A percentile compares a stretch with the other conserved stretches of the same genome.
Conservation (phyloP, 2,888 invertebrate genomes). For the Amphipoea oculea region DNA sequence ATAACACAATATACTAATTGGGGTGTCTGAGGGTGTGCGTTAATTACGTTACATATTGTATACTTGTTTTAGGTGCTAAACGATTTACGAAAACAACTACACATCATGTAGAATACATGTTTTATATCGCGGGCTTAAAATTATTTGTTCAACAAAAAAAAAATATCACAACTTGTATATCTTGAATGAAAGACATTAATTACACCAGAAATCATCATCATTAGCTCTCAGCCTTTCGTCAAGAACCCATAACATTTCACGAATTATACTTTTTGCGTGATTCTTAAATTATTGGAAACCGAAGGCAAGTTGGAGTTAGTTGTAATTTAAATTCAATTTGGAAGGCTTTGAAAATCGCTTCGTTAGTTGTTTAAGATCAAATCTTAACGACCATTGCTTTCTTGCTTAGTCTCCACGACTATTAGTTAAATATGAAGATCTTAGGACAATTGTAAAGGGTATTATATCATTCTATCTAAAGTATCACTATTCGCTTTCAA, state of each 20-base stretch:
- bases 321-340: slow-evolving; percentile 61
- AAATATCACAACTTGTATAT: not conserved
- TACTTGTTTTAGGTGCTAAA: no score
- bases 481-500: not conserved
- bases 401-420: slow-evolving; percentile 4
- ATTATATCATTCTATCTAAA: not conserved
- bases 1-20: no score
- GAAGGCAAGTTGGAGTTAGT: slow-evolving; percentile 12
- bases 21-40: no score
- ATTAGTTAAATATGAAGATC: slow-evolving; percentile 32
- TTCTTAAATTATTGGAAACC: slow-evolving; percentile 41
- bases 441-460: not conserved
- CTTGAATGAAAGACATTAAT: not conserved
- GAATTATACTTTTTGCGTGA: slow-evolving; percentile 51
- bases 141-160: no score
- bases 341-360: slow-evolving; percentile 48
- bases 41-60: no score
- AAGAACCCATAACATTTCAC: slow-evolving; percentile 29
- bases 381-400: slow-evolving; percentile 43
- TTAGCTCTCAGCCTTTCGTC: slow-evolving; percentile 3
- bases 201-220: slow-evolving; percentile 5
- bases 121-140: no score
- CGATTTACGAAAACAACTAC: no score
- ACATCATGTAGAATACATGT: no score
- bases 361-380: slow-evolving; percentile 49